phyloP scores from a whole-genome alignment of 1,140 invertebrate species.

The Papilio polyxenes region DNA sequence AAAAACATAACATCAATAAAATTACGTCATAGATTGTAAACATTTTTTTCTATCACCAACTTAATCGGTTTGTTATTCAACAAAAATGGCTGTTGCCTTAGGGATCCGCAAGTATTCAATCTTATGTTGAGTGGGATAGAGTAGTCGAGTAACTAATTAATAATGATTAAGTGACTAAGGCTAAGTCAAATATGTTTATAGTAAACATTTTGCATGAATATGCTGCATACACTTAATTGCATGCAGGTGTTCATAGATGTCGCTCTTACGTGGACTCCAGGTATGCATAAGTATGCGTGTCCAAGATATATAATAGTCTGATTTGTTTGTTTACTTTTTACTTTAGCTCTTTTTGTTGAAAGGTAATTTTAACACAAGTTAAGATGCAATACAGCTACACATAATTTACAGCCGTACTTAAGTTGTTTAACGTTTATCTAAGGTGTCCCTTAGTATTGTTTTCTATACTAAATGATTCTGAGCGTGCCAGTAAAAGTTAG shows the following conservation, averaged over 20 bases:
- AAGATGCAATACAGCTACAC: not conserved
- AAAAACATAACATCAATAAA: conserved; percentile 13
- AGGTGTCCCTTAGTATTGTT: not conserved
- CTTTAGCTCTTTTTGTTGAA: not conserved
- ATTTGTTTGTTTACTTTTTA: not conserved
- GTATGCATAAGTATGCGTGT: not conserved
- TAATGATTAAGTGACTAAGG: too few relatives aligned
- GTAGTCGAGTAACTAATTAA: too few relatives aligned
- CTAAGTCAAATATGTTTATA: not conserved
- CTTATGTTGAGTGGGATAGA: too few relatives aligned
- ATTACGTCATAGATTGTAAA: conserved; percentile 12
- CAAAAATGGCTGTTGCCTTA: too few relatives aligned
- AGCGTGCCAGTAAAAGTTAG: too few relatives aligned
- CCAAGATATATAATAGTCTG: too few relatives aligned
- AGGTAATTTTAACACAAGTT: not conserved
- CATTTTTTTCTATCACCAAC: not conserved
- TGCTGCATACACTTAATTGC: not conserved
- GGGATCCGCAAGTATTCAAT: too few relatives aligned
- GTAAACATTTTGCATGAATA: not conserved
- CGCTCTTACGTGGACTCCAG: not conserved
- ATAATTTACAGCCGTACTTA: not conserved
- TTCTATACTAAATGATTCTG: not conserved
- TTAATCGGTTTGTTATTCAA: too few relatives aligned
- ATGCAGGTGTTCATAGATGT: conserved; percentile 3
- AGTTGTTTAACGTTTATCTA: not conserved